Base-by-base conservation (phyloP, 1,140 invertebrate genomes). In the Danaus plexippus region DNA sequence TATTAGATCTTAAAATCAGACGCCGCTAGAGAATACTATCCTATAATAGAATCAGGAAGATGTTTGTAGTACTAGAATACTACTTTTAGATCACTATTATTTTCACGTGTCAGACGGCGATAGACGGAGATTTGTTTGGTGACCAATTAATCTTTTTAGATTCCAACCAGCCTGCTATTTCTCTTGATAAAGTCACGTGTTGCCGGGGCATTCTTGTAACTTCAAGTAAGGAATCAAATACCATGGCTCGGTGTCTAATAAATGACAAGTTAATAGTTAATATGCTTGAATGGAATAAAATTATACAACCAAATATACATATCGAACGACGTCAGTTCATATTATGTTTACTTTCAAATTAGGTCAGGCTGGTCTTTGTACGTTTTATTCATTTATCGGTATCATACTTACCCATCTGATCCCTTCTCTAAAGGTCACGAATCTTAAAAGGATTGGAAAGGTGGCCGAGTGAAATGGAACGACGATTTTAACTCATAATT, bases 301-400 rank as follows among this genome's bases (percentile, higher is more conserved):
- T 32, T 32, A 32, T 32, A 32, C 22, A 32, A 4, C 7, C 22
- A 32, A 6, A 32, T 32, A 7, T 32, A 3, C 22, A 8, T 32
- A 32, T 32, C 7, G 22, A 32, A 32, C 22, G 22, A 32, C 22
- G 22, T 32, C 22, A 32, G 22, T 32, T 32, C 22, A 32, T 32
- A 32, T 32, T 32, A 32, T 32, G 22, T 32, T 32, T 32, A 32
- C 22, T 32, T 32, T 32, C 41, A 57, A 47, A 54, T 32, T 42
- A 18, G 10, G 9, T 11, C 18, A 9, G 47, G 48, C 43, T 52
- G 13, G 45, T 56, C 56, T 55, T 52, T 57, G 52, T 54, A 46
- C 45, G 43, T 57, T 69, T 69, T 63, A 69, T 57, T 66, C 61
- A 65, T 68, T 67, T 61, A 69, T 69, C 56, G 57, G 48, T 66